Conservation (phyloP, 1,140 invertebrate species). For the Physella acuta region DNA sequence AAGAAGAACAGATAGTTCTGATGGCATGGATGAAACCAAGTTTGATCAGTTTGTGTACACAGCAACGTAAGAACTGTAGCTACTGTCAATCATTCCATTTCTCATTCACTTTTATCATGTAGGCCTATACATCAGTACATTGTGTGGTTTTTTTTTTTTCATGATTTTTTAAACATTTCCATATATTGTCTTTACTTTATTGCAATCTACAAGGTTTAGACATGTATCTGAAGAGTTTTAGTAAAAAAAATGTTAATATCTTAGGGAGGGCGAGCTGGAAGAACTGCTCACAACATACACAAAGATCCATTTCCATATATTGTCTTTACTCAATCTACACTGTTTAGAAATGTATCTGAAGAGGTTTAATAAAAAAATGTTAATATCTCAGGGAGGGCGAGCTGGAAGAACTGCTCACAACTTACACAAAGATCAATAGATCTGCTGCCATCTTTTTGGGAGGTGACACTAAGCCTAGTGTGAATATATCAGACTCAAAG, state of each 20-base stretch:
- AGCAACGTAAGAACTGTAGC: constrained; percentile 43
- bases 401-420: constrained; percentile 68
- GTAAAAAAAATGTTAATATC: neutral
- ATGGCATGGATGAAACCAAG: constrained; percentile 43
- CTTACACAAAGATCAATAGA: constrained; percentile 69
- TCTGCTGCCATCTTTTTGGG: constrained; percentile 70
- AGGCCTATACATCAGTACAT: neutral
- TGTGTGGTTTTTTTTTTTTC: neutral
- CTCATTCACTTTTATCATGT: neutral
- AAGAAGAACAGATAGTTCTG: constrained; percentile 26
- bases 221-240: neutral
- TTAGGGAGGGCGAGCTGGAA: constrained; percentile 69
- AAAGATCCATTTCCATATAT: constrained; percentile 48
- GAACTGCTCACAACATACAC: constrained; percentile 69
- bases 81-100: too few species aligned
- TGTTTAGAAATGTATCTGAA: too few species aligned
- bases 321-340: neutral
- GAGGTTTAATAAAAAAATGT: too few species aligned
- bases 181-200: neutral
- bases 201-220: too few species aligned
- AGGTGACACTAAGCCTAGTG: constrained; percentile 38
- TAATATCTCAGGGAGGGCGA: constrained; percentile 70
- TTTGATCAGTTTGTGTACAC: constrained; percentile 55
- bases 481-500: constrained; percentile 1
- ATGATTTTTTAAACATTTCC: neutral